phyloP scores from a whole-genome alignment of 2,888 invertebrate species.

The Lepidochitona cinerea region DNA sequence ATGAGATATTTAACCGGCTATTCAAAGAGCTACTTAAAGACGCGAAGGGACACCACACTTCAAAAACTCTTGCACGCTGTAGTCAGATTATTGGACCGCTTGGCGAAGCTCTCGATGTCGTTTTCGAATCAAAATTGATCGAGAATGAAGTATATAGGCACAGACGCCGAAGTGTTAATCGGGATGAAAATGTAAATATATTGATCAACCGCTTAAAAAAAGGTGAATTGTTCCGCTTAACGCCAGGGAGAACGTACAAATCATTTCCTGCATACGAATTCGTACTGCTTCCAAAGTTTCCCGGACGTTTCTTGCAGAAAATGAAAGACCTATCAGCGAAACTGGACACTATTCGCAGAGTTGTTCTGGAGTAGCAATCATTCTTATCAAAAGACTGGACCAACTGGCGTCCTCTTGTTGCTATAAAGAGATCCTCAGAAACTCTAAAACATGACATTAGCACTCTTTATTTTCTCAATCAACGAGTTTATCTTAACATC shows the following conservation, averaged over 20 bases:
- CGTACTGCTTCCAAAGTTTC: neutral
- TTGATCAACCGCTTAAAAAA: neutral
- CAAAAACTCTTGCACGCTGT: neutral
- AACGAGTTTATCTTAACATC: no score
- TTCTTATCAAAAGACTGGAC: no score
- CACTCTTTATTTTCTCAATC: no score
- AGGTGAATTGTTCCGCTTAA: neutral
- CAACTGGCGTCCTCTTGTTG: no score
- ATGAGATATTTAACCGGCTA: slow-evolving; percentile 30
- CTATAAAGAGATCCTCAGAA: no score
- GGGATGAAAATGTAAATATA: neutral
- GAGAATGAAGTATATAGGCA: neutral
- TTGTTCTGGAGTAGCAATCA: no score
- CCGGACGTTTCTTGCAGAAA: no score
- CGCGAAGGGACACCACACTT: slow-evolving; percentile 22
- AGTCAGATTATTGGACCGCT: neutral
- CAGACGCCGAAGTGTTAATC: neutral
- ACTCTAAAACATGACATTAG: no score
- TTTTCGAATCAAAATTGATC: neutral
- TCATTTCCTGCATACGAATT: neutral
- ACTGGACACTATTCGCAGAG: no score
- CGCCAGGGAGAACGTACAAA: slow-evolving; percentile 11
- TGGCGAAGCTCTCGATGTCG: neutral
- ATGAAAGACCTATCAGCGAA: no score
- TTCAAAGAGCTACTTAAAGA: slow-evolving; percentile 25